These are phyloP conservation scores for Pseudorectes ferrugineus DNA, from an alignment of 2,113 vertebrate species.

Conservation along the genomic window DNA sequence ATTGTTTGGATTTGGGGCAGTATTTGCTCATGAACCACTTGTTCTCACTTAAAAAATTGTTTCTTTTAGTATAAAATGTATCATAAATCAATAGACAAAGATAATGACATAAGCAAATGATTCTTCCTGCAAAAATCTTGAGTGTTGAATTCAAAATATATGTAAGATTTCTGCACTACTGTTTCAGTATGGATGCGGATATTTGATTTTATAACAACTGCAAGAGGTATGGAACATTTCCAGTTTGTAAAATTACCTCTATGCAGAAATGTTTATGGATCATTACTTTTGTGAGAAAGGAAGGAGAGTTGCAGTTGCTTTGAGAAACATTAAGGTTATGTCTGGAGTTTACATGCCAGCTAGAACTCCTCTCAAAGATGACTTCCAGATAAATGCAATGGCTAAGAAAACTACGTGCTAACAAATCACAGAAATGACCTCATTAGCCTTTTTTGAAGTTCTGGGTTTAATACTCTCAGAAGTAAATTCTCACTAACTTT, in stretches of 20 bases:
- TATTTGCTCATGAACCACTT: not conserved
- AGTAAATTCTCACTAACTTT: not conserved
- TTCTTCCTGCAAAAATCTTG: not conserved
- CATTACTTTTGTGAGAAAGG: not conserved
- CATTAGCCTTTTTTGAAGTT: not conserved
- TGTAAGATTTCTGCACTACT: not conserved
- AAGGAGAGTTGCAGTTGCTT: not conserved
- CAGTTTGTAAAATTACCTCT: not conserved
- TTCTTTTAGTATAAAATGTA: not conserved
- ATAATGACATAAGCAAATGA: not conserved
- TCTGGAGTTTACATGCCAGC: not conserved
- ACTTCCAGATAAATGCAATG: not conserved
- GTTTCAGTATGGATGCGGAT: not conserved
- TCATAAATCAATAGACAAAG: not conserved
- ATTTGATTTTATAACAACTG: not conserved
- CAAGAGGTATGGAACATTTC: not conserved
- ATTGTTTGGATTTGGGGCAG: not conserved
- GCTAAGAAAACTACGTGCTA: not conserved
- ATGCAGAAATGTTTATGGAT: not conserved
- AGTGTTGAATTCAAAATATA: not conserved
- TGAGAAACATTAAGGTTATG: not conserved
- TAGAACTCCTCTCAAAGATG: not conserved
- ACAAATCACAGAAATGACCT: fast-evolving
- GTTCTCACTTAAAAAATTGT: not conserved
- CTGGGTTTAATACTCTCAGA: not conserved